Percentiles rank a stretch among this genome's conserved stretches.
phyloP scores from a whole-genome alignment of 2,888 invertebrate species.

The Folsomia candida region DNA sequence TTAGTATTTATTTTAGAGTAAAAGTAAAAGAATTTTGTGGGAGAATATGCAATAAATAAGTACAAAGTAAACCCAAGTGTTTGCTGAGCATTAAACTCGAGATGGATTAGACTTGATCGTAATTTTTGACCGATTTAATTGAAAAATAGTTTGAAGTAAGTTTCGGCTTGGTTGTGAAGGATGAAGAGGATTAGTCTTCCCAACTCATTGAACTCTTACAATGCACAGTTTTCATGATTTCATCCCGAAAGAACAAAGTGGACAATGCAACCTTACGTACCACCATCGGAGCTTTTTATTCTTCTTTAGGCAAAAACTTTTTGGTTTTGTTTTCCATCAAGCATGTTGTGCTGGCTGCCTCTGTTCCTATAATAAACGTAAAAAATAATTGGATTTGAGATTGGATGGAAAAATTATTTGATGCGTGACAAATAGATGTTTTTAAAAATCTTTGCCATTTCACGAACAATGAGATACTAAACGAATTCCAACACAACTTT shows the following conservation, averaged over 20 bases:
- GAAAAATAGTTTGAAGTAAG: neutral
- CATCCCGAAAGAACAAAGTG: neutral
- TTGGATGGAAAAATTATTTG: slow-evolving; percentile 48
- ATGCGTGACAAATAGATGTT: slow-evolving; percentile 48
- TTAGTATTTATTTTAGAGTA: too few species aligned
- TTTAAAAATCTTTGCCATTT: slow-evolving; percentile 24
- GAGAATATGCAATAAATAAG: too few species aligned
- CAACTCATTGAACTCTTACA: slow-evolving; percentile 6
- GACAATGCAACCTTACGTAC: slow-evolving; percentile 7
- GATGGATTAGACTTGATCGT: too few species aligned
- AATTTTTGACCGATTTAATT: neutral
- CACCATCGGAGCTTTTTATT: slow-evolving; percentile 17
- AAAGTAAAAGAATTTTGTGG: too few species aligned
- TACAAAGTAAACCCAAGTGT: too few species aligned
- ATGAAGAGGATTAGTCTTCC: too few species aligned
- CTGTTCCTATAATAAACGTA: slow-evolving; percentile 42
- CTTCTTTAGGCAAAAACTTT: slow-evolving; percentile 7
- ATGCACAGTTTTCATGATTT: neutral
- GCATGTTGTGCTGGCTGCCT: slow-evolving; percentile 16
- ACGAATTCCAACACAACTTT: slow-evolving; percentile 15
- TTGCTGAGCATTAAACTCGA: too few species aligned
- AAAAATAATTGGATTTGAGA: slow-evolving; percentile 49
- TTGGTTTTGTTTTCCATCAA: slow-evolving; percentile 19
- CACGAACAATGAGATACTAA: slow-evolving; percentile 19
- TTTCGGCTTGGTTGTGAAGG: neutral